Base-by-base conservation (phyloP, 2,797 vertebrate genomes). In the Halcyon smyrnensis region DNA sequence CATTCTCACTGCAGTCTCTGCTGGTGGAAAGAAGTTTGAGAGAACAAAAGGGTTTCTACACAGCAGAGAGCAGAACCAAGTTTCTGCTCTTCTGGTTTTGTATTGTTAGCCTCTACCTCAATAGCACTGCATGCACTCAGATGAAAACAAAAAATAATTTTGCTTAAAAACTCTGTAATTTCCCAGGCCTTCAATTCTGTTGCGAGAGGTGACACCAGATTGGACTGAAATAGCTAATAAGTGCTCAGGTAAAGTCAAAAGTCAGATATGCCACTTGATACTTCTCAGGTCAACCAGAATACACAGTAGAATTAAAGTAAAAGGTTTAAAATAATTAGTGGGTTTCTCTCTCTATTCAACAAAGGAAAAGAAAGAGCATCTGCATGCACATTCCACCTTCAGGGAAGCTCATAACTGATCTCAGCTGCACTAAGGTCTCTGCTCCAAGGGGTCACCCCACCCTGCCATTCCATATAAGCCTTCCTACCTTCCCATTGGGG, bases 341-440 rank as follows among this genome's bases (percentile, higher is more conserved):
- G 4, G 11, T 36, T 4, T 80, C 30, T 82, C 23, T 54, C 15
- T 19, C 32, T 4, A 50, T 59, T 74, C 82, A 69, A 69, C 36
- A 63, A 70, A 53, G 5, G 11, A 1, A 28, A 46, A 43, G 34
- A 8, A 6, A 81, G 15, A 81, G 12, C 45, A 60, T 24, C 32
- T 62, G 18, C 43, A 43, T 1, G 1, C 5, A 8, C 0, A 0
- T 43, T 65, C 41, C 9, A 3, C 37, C 21, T 78, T 68, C 3
- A 59, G 27, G 13, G 59, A 82, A 39, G 28, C 11, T 85, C 15
- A 3, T 20, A 63, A 30, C 24, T 69, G 45, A 24, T 39, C 37
- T 73, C 60, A 39, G 41, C 15, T 53, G 25, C 21, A 75, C 2
- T 18, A 46, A 15, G 17, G 6, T 30, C 18, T 56, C 30, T 51